A percentile compares a stretch with the other conserved stretches of the same genome.
phyloP scores from a whole-genome alignment of 2,888 invertebrate genomes.

The Sphaeridia pumilis region DNA sequence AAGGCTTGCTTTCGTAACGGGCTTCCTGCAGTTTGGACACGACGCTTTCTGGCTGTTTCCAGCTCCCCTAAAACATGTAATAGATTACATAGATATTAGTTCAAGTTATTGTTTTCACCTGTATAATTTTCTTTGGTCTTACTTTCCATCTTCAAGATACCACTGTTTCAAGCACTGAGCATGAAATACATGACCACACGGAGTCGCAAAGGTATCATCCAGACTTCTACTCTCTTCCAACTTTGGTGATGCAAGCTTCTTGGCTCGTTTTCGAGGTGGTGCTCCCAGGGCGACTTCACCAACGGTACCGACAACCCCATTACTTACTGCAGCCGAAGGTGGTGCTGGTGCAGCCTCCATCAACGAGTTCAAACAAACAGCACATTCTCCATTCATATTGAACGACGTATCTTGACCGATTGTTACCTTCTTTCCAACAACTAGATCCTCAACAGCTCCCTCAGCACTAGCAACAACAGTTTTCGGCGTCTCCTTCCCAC shows the following conservation, averaged over 20 bases:
- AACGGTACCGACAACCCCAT: neutral
- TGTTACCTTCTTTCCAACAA: too few species aligned
- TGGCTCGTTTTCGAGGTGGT: neutral
- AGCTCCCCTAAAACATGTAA: neutral
- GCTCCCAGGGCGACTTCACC: neutral
- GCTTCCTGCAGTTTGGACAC: neutral
- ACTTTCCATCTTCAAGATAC: neutral
- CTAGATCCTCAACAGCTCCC: too few species aligned
- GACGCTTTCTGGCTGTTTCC: neutral
- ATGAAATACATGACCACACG: constrained; percentile 1
- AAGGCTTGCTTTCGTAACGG: neutral
- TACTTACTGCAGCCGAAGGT: neutral
- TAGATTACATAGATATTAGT: neutral
- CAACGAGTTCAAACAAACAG: neutral
- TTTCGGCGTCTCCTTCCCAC: too few species aligned
- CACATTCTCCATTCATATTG: neutral
- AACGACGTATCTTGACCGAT: too few species aligned
- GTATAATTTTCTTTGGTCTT: neutral
- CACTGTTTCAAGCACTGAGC: neutral
- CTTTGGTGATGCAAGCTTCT: neutral
- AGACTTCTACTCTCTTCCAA: neutral
- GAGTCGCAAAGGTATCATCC: neutral
- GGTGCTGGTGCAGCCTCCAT: neutral
- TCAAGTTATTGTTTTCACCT: neutral
- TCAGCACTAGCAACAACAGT: too few species aligned